phyloP scores from a whole-genome alignment of 2,888 invertebrate genomes.

The Andrena trimmerana region DNA sequence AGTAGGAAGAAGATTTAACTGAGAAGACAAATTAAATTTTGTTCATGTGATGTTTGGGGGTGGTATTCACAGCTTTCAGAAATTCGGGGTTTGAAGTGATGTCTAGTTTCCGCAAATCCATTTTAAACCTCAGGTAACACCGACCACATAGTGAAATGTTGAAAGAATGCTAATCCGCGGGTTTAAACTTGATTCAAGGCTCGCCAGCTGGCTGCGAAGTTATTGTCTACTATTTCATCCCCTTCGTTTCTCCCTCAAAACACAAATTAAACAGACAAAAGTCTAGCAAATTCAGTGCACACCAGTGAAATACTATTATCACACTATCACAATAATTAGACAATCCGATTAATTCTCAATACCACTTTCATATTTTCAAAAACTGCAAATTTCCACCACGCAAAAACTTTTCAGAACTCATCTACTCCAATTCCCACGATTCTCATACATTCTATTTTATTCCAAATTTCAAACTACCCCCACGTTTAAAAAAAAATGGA shows the following conservation, averaged over 20 bases:
- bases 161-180: conserved; percentile 63
- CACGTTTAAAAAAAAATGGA: too few species aligned
- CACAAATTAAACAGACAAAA: conserved; percentile 4
- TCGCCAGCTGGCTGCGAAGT: conserved; percentile 38
- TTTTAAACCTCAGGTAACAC: conserved; percentile 60
- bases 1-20: not conserved
- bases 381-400: too few species aligned
- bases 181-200: conserved; percentile 51
- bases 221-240: conserved; percentile 40
- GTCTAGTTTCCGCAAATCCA: conserved; percentile 28
- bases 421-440: too few species aligned
- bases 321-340: too few species aligned
- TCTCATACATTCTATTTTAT: too few species aligned
- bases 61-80: not conserved
- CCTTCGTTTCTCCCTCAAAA: not conserved
- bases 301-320: not conserved
- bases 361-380: too few species aligned
- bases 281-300: not conserved
- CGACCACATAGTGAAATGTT: conserved; percentile 17
- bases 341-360: too few species aligned
- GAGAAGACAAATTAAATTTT: not conserved
- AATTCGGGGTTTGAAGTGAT: conserved; percentile 2
- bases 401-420: too few species aligned
- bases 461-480: too few species aligned
- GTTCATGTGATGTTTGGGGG: not conserved